phyloP scores from a whole-genome alignment of 35 echinoderm and acorn worm species.

The Antedon bifida region DNA sequence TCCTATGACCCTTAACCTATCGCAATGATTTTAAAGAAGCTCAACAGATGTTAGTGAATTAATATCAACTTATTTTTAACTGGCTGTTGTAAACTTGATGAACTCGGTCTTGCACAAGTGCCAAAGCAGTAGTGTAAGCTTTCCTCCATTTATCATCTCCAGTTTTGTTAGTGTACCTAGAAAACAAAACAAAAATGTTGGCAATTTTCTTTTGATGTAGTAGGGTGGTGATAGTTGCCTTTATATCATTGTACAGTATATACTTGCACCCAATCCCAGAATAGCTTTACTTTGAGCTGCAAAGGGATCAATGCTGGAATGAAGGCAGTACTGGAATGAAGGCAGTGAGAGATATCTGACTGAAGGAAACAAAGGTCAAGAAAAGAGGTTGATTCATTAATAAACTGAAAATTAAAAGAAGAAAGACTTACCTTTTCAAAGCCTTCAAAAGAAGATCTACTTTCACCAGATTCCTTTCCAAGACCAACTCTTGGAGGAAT shows the following conservation, averaged over 20 bases:
- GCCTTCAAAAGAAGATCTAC: conserved; percentile 48
- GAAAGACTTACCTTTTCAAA: conserved; percentile 53
- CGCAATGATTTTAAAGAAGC: no score
- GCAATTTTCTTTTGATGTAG: background rate
- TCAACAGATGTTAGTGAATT: no score
- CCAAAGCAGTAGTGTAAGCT: conserved; percentile 15
- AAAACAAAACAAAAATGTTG: background rate
- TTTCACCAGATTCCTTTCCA: conserved; percentile 92
- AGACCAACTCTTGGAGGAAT: conserved; percentile 69
- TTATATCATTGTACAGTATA: background rate
- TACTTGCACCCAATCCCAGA: no score
- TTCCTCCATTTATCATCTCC: conserved; percentile 14
- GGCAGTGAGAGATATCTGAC: no score
- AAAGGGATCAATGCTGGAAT: no score
- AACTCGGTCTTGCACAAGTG: conserved; percentile 34
- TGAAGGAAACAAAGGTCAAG: background rate
- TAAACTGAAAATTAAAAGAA: background rate
- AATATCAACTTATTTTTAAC: background rate
- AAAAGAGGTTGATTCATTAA: background rate
- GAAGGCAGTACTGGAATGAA: no score
- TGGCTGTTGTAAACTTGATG: conserved; percentile 9
- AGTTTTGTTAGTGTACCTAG: conserved; percentile 5
- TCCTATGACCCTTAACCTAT: no score
- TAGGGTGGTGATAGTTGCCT: background rate
- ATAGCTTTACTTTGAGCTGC: no score